Percentiles rank a stretch among this genome's conserved stretches.
Conservation (phyloP, 2,113 vertebrate species). For the Syngnathus typhle region DNA sequence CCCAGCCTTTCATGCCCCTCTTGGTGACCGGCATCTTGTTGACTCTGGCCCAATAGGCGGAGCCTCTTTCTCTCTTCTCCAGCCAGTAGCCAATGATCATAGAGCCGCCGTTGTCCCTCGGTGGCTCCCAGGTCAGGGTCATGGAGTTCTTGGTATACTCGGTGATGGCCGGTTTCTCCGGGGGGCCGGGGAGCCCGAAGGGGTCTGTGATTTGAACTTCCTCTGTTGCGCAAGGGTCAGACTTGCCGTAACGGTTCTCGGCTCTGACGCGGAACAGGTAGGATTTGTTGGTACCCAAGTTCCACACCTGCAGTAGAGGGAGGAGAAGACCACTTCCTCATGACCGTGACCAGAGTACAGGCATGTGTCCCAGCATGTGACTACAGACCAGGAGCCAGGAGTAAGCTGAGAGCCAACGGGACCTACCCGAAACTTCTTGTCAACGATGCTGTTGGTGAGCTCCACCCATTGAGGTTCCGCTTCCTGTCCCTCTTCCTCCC, state of each 20-base stretch:
- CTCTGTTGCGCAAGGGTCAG: slow-evolving; percentile 85
- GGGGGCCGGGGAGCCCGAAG: slow-evolving; percentile 88
- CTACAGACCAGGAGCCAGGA: too few species aligned
- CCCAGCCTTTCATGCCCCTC: slow-evolving; percentile 81
- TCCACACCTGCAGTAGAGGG: slow-evolving; percentile 77
- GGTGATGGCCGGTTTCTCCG: slow-evolving; percentile 83
- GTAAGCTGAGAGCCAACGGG: too few species aligned
- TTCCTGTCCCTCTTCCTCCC: slow-evolving; percentile 58
- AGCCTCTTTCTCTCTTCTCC: slow-evolving; percentile 89
- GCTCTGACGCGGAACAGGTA: slow-evolving; percentile 89
- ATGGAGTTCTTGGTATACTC: slow-evolving; percentile 84
- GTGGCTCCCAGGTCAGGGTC: slow-evolving; percentile 91
- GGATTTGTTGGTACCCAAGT: slow-evolving; percentile 81
- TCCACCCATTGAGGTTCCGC: slow-evolving; percentile 84
- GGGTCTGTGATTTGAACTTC: slow-evolving; percentile 89
- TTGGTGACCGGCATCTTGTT: slow-evolving; percentile 87
- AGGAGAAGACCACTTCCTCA: background rate
- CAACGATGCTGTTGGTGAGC: slow-evolving; percentile 81
- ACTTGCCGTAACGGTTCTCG: slow-evolving; percentile 89
- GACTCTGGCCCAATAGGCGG: slow-evolving; percentile 86
- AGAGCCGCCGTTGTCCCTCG: slow-evolving; percentile 84
- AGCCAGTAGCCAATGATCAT: slow-evolving; percentile 92
- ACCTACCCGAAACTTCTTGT: slow-evolving; percentile 83
- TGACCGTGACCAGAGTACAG: background rate
- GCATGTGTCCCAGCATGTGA: too few species aligned